Conservation (phyloP, 2,888 invertebrate species). For the Aphidoletes aphidimyza region DNA sequence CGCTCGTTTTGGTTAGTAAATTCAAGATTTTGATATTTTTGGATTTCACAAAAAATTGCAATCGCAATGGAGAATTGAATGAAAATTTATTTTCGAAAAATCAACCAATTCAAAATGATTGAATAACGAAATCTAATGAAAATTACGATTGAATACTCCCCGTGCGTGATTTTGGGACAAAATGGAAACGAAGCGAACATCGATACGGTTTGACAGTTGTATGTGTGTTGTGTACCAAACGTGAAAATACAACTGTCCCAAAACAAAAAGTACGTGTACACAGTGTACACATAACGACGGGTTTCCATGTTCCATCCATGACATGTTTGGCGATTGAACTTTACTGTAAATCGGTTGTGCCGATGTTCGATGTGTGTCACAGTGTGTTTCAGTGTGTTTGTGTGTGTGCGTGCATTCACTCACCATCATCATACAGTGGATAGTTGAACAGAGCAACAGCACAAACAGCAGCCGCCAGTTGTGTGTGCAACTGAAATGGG, state of each 20-base stretch:
- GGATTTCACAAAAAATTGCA: too few species aligned
- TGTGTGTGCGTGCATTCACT: not conserved
- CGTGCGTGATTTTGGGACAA: conserved; percentile 6
- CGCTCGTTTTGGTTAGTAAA: too few species aligned
- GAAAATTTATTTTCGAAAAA: not conserved
- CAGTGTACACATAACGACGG: not conserved
- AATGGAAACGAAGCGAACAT: not conserved
- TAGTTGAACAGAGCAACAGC: too few species aligned
- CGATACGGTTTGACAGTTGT: not conserved
- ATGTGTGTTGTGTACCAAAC: not conserved
- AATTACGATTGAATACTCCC: not conserved
- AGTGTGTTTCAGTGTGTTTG: not conserved
- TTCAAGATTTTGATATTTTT: too few species aligned
- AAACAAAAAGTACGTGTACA: conserved; percentile 40
- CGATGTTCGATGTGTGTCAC: too few species aligned
- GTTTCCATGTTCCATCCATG: conserved; percentile 43
- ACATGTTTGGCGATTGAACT: conserved; percentile 43
- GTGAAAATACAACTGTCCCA: conserved; percentile 21
- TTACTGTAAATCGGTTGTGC: not conserved
- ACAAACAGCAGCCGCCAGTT: too few species aligned
- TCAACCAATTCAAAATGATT: too few species aligned
- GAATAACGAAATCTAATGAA: not conserved
- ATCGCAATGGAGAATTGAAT: too few species aligned
- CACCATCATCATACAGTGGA: too few species aligned
- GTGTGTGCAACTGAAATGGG: not conserved